Conservation (phyloP, 2,113 vertebrate species). For the Xiphophorus maculatus region DNA sequence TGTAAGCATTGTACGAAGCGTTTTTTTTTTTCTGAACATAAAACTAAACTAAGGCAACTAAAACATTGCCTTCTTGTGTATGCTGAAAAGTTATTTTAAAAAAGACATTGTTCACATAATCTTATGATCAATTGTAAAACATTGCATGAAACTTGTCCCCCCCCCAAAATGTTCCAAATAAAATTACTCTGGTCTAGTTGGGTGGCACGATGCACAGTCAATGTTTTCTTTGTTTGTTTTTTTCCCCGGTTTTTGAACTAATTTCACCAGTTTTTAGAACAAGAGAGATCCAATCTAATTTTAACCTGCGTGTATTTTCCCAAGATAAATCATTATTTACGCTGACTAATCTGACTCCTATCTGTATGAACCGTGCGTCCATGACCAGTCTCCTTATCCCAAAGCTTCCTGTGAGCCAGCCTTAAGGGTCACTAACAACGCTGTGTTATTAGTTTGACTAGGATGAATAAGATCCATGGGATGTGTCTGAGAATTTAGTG, state of each 20-base stretch:
- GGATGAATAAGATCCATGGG: slow-evolving; percentile 5
- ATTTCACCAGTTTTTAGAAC: too few species aligned
- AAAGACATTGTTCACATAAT: too few species aligned
- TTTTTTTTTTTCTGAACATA: background rate
- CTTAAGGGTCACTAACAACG: background rate
- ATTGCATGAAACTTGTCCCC: background rate
- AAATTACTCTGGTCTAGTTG: background rate
- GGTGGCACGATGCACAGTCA: background rate
- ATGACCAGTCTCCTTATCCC: slow-evolving; percentile 10
- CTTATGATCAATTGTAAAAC: background rate
- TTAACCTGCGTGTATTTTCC: background rate
- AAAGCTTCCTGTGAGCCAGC: slow-evolving; percentile 29
- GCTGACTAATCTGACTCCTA: slow-evolving; percentile 15
- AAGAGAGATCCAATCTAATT: background rate
- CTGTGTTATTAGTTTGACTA: background rate
- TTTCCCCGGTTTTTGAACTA: too few species aligned
- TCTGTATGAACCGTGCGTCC: slow-evolving; percentile 7
- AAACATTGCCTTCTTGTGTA: background rate
- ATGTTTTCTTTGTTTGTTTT: background rate
- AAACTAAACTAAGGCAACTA: background rate
- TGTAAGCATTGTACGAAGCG: background rate
- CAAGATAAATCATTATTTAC: background rate
- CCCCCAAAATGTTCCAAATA: background rate
- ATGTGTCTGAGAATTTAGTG: slow-evolving; percentile 14
- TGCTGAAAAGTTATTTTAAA: too few species aligned